These are phyloP conservation scores for Sparus aurata DNA, from an alignment of 2,797 vertebrate species.

Conservation along the genomic window DNA sequence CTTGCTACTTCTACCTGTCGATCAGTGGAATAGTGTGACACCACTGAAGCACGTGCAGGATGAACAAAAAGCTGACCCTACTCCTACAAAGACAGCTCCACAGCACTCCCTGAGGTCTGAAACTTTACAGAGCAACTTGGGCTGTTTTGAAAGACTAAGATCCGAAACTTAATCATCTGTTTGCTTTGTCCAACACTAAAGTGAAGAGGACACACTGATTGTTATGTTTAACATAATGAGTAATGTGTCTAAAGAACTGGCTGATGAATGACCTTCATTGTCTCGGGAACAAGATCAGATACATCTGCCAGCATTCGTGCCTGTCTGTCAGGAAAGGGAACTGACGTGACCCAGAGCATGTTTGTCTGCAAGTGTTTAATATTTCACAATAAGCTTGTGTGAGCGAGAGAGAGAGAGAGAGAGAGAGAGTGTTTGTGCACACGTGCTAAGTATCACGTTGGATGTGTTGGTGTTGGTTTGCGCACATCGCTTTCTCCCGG, in stretches of 20 bases:
- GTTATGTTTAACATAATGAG: neutral
- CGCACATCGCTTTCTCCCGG: slow-evolving; percentile 23
- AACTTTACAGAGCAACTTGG: too few relatives aligned
- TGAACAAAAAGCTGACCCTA: too few relatives aligned
- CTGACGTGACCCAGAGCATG: slow-evolving; percentile 41
- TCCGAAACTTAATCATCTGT: too few relatives aligned
- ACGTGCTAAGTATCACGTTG: slow-evolving; percentile 34
- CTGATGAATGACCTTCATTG: slow-evolving; percentile 8
- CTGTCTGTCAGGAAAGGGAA: slow-evolving; percentile 32
- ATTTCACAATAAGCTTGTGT: slow-evolving; percentile 51
- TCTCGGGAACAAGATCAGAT: slow-evolving; percentile 21
- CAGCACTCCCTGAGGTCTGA: too few relatives aligned
- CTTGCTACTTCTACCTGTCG: too few relatives aligned
- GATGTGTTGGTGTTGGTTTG: slow-evolving; percentile 23
- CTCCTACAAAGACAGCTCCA: too few relatives aligned
- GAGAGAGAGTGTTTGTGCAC: slow-evolving; percentile 3
- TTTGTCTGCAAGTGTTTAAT: slow-evolving; percentile 33
- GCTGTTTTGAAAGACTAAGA: too few relatives aligned
- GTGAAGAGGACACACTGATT: neutral
- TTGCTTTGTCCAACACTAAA: neutral
- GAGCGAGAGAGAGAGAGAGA: slow-evolving; percentile 26
- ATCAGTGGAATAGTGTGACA: too few relatives aligned
- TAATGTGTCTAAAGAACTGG: slow-evolving; percentile 13
- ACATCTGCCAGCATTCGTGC: slow-evolving; percentile 36
- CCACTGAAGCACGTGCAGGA: too few relatives aligned